A percentile compares a stretch with the other conserved stretches of the same genome.
phyloP scores from a whole-genome alignment of 1,140 invertebrate species.

The Coelopa frigida region DNA sequence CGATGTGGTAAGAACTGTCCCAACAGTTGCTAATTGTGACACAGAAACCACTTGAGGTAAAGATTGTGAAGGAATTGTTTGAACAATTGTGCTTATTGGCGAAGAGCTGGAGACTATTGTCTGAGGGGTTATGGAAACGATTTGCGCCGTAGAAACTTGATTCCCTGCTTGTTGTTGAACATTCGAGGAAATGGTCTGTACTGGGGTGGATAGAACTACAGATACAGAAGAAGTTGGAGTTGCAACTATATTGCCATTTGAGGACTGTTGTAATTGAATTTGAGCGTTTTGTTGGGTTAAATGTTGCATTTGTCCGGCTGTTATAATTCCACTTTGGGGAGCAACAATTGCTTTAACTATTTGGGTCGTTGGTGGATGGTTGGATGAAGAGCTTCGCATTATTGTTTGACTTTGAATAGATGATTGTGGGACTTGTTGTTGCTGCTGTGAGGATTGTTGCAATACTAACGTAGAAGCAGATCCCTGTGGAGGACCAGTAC shows the following conservation, averaged over 20 bases:
- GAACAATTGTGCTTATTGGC: slow-evolving; percentile 38
- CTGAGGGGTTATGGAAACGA: slow-evolving; percentile 41
- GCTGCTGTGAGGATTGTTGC: too few species aligned
- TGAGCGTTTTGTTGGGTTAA: slow-evolving; percentile 26
- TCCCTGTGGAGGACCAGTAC: too few species aligned
- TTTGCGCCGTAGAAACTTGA: slow-evolving; percentile 33
- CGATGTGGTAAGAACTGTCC: slow-evolving; percentile 37
- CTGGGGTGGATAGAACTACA: slow-evolving; percentile 40
- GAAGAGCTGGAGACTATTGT: slow-evolving; percentile 34
- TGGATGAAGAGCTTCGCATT: too few species aligned
- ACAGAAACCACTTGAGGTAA: slow-evolving; percentile 41
- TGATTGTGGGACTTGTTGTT: too few species aligned
- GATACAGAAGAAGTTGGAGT: slow-evolving; percentile 28
- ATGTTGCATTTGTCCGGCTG: slow-evolving; percentile 35
- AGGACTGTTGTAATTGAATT: slow-evolving; percentile 12
- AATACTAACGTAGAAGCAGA: too few species aligned
- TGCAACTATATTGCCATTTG: slow-evolving; percentile 16
- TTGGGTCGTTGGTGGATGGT: slow-evolving; percentile 22
- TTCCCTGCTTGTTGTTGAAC: slow-evolving; percentile 25
- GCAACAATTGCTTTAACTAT: slow-evolving; percentile 41
- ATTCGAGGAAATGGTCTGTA: slow-evolving; percentile 29
- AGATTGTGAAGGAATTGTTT: slow-evolving; percentile 28
- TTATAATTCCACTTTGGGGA: slow-evolving; percentile 22
- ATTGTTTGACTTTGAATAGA: too few species aligned
- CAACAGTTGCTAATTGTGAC: slow-evolving; percentile 32